Evolutionary conservation across 2,113 vertebrate genomes (phyloP).

Genomic region (Origma solitaria): DNA sequence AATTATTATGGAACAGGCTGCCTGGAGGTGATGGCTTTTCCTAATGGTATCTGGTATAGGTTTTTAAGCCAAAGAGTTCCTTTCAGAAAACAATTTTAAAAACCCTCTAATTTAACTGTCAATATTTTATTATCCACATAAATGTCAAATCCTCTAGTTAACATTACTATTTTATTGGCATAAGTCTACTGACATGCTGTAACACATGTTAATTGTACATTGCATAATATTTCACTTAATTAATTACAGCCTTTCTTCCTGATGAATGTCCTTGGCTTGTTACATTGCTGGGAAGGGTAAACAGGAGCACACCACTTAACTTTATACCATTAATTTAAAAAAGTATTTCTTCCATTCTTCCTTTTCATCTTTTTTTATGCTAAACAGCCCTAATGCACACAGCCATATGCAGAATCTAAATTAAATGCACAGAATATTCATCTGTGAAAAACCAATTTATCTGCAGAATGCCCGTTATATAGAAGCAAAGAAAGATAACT

Average conservation of each 20-base stretch:
- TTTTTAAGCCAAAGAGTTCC: neutral
- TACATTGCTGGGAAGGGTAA: neutral
- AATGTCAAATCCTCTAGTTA: neutral
- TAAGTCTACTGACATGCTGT: neutral
- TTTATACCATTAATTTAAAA: neutral
- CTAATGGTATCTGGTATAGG: neutral
- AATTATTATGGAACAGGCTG: neutral
- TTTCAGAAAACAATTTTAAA: neutral
- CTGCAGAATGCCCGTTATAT: neutral
- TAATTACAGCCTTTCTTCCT: neutral
- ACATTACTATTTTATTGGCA: neutral
- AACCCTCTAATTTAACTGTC: neutral
- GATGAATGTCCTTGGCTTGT: neutral
- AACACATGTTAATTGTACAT: conserved; percentile 10
- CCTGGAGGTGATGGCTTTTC: neutral
- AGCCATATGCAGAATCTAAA: neutral
- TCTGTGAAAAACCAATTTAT: neutral
- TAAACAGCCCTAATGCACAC: neutral
- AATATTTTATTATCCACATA: neutral
- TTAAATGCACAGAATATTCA: neutral
- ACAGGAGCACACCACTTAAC: neutral
- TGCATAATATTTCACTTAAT: conserved; percentile 6
- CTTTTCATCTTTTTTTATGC: neutral
- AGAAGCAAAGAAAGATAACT: neutral
- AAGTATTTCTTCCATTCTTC: neutral